Conservation (phyloP, 2,113 vertebrate species). For the Hemicordylus capensis region DNA sequence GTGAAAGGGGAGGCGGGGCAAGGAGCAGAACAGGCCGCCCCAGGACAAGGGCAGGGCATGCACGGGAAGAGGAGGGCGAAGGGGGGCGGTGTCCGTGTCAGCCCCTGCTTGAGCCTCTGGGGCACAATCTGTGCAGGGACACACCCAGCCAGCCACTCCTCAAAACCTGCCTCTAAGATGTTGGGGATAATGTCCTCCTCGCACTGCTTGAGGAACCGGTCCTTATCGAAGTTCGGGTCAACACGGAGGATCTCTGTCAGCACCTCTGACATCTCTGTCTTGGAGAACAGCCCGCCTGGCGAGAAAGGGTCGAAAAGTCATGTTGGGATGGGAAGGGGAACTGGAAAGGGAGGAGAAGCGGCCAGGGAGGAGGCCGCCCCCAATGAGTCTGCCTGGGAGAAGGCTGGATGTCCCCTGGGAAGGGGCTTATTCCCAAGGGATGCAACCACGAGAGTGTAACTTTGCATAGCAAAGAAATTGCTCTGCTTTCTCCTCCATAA, state of each 20-base stretch:
- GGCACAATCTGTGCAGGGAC: not conserved
- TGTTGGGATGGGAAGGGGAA: rapidly evolving
- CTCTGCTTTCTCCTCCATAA: no score
- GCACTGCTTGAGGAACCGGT: slow-evolving; percentile 90
- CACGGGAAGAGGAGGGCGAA: no score
- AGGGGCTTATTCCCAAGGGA: not conserved
- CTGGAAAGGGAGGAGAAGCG: rapidly evolving
- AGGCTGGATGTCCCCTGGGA: not conserved
- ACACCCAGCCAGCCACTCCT: rapidly evolving
- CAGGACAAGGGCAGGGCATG: no score
- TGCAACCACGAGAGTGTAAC: not conserved
- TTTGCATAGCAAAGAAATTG: no score
- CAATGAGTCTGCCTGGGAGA: not conserved
- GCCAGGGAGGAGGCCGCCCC: not conserved
- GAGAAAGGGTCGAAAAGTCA: not conserved
- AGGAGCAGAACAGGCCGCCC: no score
- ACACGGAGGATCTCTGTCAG: slow-evolving; percentile 92
- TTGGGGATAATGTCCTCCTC: slow-evolving; percentile 95
- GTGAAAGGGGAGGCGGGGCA: no score
- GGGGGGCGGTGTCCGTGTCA: no score
- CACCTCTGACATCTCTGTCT: slow-evolving; percentile 97
- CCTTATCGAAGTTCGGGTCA: slow-evolving; percentile 93
- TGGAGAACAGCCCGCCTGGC: slow-evolving; percentile 93
- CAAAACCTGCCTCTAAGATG: slow-evolving; percentile 85
- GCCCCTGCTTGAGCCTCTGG: no score